Evolutionary conservation across 2,888 invertebrate genomes (phyloP).

Genomic region (Mimumesa dahlbomi): DNA sequence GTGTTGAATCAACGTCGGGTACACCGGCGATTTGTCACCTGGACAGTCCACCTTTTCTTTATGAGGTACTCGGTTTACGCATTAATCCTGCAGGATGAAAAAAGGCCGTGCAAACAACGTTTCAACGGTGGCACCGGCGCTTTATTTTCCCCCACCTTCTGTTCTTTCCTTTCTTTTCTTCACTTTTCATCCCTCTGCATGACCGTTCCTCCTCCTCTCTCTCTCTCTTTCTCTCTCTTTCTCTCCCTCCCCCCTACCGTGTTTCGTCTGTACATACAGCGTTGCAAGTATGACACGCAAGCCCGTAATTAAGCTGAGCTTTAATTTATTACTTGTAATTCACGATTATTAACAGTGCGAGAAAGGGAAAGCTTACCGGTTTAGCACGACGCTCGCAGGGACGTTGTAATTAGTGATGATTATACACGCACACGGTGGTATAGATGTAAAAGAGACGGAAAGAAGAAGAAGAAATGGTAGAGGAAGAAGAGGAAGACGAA

Average conservation of each 20-base stretch:
- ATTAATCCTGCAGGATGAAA: conserved; percentile 60
- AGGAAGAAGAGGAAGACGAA: neutral
- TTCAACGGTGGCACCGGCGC: conserved; percentile 56
- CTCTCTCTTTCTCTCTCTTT: neutral
- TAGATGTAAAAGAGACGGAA: conserved; percentile 14
- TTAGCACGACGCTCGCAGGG: conserved; percentile 21
- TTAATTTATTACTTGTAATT: conserved; percentile 65
- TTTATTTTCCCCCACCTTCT: conserved; percentile 32
- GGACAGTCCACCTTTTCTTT: conserved; percentile 57
- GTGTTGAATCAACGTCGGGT: conserved; percentile 53
- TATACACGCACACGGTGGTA: conserved; percentile 17
- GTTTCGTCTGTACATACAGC: conserved; percentile 11
- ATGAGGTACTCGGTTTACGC: conserved; percentile 60
- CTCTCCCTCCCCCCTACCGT: neutral
- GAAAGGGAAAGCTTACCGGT: conserved; percentile 24
- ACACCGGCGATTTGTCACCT: conserved; percentile 56
- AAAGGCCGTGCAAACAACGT: conserved; percentile 61
- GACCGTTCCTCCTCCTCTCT: neutral
- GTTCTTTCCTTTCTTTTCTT: conserved; percentile 6
- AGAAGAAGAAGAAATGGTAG: neutral
- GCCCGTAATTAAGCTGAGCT: conserved; percentile 62
- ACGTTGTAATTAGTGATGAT: conserved; percentile 51
- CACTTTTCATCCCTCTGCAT: conserved; percentile 1
- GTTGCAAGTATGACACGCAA: conserved; percentile 57
- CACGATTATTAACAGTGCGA: conserved; percentile 54